These are phyloP conservation scores for Microcebus jonahi DNA, from an alignment of 2,113 vertebrate species.

Conservation along the genomic window DNA sequence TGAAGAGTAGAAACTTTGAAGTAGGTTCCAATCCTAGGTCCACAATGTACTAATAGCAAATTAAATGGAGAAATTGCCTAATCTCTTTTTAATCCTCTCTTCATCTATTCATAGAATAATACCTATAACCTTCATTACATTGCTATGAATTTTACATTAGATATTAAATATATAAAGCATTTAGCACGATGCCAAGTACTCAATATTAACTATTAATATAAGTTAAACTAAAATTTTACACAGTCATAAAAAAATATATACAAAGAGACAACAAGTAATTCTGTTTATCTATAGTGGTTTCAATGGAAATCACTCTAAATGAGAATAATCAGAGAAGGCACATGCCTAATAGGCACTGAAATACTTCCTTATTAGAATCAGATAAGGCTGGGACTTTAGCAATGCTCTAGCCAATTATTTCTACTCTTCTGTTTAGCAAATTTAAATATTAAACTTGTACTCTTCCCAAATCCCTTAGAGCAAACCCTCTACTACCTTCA, in stretches of 20 bases:
- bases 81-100: neutral
- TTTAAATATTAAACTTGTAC: constrained; percentile 10
- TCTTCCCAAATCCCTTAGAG: neutral
- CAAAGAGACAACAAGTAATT: neutral
- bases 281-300: neutral
- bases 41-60: neutral
- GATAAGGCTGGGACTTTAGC: neutral
- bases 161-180: neutral
- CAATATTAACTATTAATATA: neutral
- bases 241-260: neutral
- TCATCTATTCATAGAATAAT: neutral
- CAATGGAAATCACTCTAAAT: constrained; percentile 8
- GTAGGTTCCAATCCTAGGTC: neutral
- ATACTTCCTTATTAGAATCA: constrained; percentile 23
- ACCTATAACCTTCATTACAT: neutral
- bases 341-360: neutral
- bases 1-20: neutral
- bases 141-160: neutral
- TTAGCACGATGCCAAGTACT: neutral
- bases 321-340: neutral
- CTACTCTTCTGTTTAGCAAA: neutral
- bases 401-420: neutral
- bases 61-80: neutral
- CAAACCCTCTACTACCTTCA: neutral
- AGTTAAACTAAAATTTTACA: constrained; percentile 44